Percentiles rank a stretch among this genome's conserved stretches.
Evolutionary conservation across 2,888 invertebrate species (phyloP).

Genomic region (Aethes cnicana): DNA sequence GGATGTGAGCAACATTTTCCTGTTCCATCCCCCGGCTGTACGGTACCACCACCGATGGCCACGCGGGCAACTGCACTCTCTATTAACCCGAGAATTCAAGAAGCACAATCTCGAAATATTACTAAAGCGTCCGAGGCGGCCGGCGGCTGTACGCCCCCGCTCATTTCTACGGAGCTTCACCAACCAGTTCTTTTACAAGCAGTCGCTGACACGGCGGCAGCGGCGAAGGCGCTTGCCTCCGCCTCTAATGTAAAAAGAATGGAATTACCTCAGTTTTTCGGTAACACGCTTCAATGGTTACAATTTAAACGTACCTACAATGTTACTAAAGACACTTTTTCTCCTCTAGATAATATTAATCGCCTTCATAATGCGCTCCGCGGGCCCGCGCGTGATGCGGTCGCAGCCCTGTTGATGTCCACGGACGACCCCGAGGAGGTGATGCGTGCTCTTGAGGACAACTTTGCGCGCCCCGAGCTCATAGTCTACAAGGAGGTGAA

Average conservation of each 20-base stretch:
- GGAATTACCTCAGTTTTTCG: slow-evolving; percentile 5
- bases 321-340: slow-evolving; percentile 3
- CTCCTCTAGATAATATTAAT: slow-evolving; percentile 13
- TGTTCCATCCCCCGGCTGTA: not conserved
- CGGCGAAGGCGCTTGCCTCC: slow-evolving; percentile 5
- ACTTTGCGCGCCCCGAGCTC: slow-evolving; percentile 16
- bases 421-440: slow-evolving; percentile 12
- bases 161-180: no score
- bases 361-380: slow-evolving; percentile 8
- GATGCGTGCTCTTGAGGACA: slow-evolving; percentile 1
- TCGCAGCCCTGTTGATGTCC: slow-evolving; percentile 11
- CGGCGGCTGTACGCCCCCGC: not conserved
- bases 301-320: slow-evolving; percentile 12
- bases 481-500: slow-evolving; percentile 9
- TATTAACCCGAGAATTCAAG: not conserved
- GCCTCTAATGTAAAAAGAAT: slow-evolving; percentile 3
- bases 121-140: not conserved
- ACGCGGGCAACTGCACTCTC: slow-evolving; percentile 3
- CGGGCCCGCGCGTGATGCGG: slow-evolving; percentile 12
- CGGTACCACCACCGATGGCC: not conserved
- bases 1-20: not conserved
- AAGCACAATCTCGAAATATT: not conserved
- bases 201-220: slow-evolving; percentile 11
- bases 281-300: slow-evolving; percentile 9
- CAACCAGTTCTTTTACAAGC: no score